Conservation (phyloP, 2,113 vertebrate species). For the Mastomys natalensis region DNA sequence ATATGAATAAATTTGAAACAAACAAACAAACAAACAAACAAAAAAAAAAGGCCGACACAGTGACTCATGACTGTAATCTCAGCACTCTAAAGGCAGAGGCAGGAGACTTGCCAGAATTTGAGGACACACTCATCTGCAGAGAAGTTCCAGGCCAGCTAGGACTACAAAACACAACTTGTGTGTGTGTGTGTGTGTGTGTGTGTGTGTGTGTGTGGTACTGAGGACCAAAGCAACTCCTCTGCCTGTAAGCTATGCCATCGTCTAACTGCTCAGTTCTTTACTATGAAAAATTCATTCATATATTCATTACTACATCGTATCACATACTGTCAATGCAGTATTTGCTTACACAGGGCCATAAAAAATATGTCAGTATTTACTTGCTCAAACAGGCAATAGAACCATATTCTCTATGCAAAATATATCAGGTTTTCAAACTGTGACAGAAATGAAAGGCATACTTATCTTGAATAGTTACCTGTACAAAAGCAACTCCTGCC, state of each 20-base stretch:
- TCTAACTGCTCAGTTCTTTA: not conserved
- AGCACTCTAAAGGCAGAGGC: not conserved
- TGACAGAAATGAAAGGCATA: conserved; percentile 36
- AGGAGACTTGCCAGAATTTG: not conserved
- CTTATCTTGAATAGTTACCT: conserved; percentile 89
- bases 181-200: not conserved
- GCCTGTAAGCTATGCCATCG: not conserved
- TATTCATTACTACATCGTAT: conserved; percentile 21
- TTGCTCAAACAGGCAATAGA: not conserved
- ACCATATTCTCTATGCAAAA: not conserved
- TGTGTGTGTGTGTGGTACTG: not conserved
- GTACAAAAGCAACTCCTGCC: conserved; percentile 96
- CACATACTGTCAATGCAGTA: not conserved
- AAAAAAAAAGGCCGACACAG: not conserved
- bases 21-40: too few species aligned
- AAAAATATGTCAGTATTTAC: conserved; percentile 6
- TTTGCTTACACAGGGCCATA: not conserved
- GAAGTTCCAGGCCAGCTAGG: not conserved
- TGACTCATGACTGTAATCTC: not conserved
- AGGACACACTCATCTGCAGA: not conserved
- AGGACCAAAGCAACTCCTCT: not conserved
- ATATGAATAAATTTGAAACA: not conserved
- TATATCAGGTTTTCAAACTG: not conserved
- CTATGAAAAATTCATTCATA: not conserved
- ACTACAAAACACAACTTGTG: not conserved